Conservation (phyloP, 2,888 invertebrate genomes). For the Lutraria lutraria region DNA sequence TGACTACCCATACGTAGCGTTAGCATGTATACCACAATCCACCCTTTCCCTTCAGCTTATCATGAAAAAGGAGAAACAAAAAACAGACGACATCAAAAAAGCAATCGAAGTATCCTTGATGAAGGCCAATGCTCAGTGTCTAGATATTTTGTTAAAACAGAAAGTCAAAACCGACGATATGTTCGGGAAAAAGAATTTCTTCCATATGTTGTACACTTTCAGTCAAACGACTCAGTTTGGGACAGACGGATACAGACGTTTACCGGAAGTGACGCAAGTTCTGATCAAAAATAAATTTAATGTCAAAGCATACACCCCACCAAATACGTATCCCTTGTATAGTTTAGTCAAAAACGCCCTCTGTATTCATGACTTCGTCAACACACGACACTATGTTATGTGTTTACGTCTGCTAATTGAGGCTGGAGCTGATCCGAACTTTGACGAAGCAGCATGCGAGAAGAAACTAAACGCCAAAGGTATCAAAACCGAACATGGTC, state of each 20-base stretch:
- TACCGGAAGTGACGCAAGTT: constrained; percentile 78
- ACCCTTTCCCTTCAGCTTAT: constrained; percentile 73
- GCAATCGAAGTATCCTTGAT: constrained; percentile 77
- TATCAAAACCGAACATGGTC: constrained; percentile 70
- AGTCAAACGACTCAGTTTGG: constrained; percentile 69
- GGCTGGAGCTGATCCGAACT: constrained; percentile 81
- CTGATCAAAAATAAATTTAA: constrained; percentile 78
- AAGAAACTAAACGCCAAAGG: constrained; percentile 64
- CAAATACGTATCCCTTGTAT: constrained; percentile 82
- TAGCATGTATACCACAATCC: constrained; percentile 78
- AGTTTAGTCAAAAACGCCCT: constrained; percentile 79
- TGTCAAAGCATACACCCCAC: constrained; percentile 75
- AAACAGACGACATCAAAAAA: constrained; percentile 72
- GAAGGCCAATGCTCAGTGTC: constrained; percentile 75
- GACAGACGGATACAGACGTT: constrained; percentile 69
- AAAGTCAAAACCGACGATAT: constrained; percentile 72
- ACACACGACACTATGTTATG: constrained; percentile 77
- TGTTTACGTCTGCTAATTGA: constrained; percentile 76
- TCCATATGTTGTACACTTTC: constrained; percentile 81
- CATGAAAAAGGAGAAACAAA: constrained; percentile 71
- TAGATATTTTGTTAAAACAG: constrained; percentile 77
- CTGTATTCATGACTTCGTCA: constrained; percentile 76
- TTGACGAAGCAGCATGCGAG: constrained; percentile 78
- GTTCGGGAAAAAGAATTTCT: constrained; percentile 81
- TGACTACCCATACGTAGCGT: constrained; percentile 74